These are phyloP conservation scores for Lutjanus argentimaculatus DNA, from an alignment of 2,797 vertebrate genomes.

Conservation along the genomic window DNA sequence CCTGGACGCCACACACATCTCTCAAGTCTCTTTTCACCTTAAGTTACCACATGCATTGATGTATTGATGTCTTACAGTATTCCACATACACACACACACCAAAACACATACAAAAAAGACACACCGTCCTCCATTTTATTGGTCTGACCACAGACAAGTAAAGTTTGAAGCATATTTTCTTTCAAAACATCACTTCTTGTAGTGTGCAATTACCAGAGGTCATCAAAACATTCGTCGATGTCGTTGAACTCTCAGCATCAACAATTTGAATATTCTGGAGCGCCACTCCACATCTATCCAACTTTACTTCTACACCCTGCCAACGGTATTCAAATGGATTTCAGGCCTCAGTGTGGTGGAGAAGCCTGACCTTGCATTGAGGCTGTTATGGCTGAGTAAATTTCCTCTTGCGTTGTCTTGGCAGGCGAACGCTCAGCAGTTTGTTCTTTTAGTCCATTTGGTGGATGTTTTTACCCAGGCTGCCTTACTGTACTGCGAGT, in stretches of 20 bases:
- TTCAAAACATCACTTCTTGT: conserved; percentile 67
- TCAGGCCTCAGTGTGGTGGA: conserved; percentile 48
- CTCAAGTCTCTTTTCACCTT: conserved; percentile 17
- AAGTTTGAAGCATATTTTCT: conserved; percentile 70
- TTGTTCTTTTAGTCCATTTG: conserved; percentile 42
- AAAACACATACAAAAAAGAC: conserved; percentile 6
- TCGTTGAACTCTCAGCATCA: conserved; percentile 48
- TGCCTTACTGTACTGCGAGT: background rate
- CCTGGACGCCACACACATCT: conserved; percentile 16
- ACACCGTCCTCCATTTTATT: conserved; percentile 38
- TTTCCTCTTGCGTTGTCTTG: conserved; percentile 64
- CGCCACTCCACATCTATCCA: conserved; percentile 8
- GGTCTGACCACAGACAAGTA: conserved; percentile 65
- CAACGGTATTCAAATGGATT: conserved; percentile 51
- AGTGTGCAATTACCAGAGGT: conserved; percentile 66
- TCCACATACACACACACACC: conserved; percentile 11
- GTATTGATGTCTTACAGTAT: background rate
- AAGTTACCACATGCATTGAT: conserved; percentile 20
- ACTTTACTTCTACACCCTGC: conserved; percentile 34
- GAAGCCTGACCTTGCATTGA: conserved; percentile 59
- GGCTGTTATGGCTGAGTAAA: conserved; percentile 64
- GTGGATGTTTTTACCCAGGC: conserved; percentile 40
- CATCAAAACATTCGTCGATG: conserved; percentile 64
- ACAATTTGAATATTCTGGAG: conserved; percentile 52
- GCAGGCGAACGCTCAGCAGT: conserved; percentile 38